Base-by-base conservation (phyloP, 2,113 vertebrate species). In the Gobio gobio region DNA sequence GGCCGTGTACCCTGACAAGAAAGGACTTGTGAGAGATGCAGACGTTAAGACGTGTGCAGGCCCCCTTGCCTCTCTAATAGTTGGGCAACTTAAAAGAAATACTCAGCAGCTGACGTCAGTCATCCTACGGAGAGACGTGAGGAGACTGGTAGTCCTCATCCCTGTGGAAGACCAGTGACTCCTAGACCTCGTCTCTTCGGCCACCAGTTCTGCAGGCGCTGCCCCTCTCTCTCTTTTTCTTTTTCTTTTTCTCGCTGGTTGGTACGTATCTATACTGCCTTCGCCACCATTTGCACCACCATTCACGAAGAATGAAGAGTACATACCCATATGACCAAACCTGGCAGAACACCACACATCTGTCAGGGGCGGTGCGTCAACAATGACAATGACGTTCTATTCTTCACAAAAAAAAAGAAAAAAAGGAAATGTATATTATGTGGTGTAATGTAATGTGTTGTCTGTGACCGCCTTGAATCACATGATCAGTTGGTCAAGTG, bases 111-210 rank as follows among this genome's bases (percentile, higher is more conserved):
- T 26, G 20, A 75, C 49, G 43, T 13, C 20, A 20, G 73, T 75
- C 7, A 75, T 75, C 73, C 22, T 63, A 26, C 59, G 73, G 24
- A 75, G 73, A 75, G 73, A 75, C 22, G 73, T 75, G 73, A 75
- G 73, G 9, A 75, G 74, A 77, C 47, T 77, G 74, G 47, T 77
- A 18, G 74, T 77, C 74, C 74, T 77, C 16, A 49, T 77, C 3
- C 74, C 74, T 24, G 74, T 77, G 74, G 74, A 54, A 33, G 74
- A 77, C 12, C 63, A 66, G 26, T 66, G 63, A 66, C 13, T 33
- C 26, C n/a, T 40, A 40, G 40, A 40, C 33, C 33, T 33, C 33
- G 33, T 33, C 33, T 33, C 33, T 33, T 33, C 33, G 33, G 33
- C 33, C 33, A 33, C 33, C 33, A 33, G 33, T 33, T 33, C 33